Evolutionary conservation across 2,888 invertebrate species (phyloP), one percentile per base, ranked within the genome.

Genomic region (Amphimallon solstitiale): DNA sequence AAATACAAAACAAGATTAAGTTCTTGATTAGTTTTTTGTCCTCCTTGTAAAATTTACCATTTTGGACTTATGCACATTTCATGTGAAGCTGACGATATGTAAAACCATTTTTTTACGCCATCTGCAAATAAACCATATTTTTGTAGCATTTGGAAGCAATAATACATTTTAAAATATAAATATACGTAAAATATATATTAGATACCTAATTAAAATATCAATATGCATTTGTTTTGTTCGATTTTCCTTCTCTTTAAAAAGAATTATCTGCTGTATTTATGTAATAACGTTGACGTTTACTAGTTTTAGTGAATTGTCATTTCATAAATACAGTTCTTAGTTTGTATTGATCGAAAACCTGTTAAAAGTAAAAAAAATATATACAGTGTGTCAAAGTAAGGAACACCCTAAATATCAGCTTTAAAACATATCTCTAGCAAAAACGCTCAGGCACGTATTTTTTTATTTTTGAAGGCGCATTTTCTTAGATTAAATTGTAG

Each of bases 101-200:
- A 21, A 66, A 65, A 66, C 29, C 61, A 66, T 66, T 61, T 66
- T 65, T 66, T 61, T 66, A 66, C 43, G 62, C 48, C 63, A 63
- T 54, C 52, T 63, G 63, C 63, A 67, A 37, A 67, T 67, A 67
- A 35, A 35, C 43, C 63, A 67, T 67, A 67, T 67, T 67, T 67
- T 67, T 67, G 56, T 67, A 67, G 66, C 34, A 48, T 51, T 21
- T 54, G 49, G 40, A 49, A 67, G 66, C 66, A 67, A 63, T 67
- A 67, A 65, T 38, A 59, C 40, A 56, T 29, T 29, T 38, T 43
- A 56, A 56, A 37, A 38, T 19, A 14, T 14, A 34, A 34, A 34
- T 35, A 51, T 34, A 51, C 17, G 19, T 37, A 52, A n/a, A 37
- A 51, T 38, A 37, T 52, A 52, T 52, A 52, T 52, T 23, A 23